Base-by-base conservation (phyloP, 1,140 invertebrate species). In the Diabrotica undecimpunctata region DNA sequence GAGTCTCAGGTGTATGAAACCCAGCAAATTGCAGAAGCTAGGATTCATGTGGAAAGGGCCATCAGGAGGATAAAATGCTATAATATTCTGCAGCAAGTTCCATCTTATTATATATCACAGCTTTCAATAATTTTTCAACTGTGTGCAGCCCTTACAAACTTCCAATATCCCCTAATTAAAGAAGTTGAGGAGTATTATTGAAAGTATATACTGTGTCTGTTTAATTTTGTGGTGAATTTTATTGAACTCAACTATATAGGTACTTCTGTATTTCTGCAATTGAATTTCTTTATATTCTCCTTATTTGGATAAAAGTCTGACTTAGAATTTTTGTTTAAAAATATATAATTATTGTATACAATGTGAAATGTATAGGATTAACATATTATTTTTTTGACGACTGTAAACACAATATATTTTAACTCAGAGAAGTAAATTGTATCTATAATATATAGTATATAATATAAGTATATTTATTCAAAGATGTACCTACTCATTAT, bases 41-140 rank as follows among this genome's bases (percentile, higher is more conserved):
- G 63, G 55, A 55, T 70, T 13, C 66, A 70, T 63, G 63, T 70
- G 5, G 69, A 70, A 61, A 67, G 66, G 39, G 68, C 66, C 10
- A 70, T 67, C n/a, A 39, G 66, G 39, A 61, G 60, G 55, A 65
- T 68, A 51, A 70, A 70, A 61, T 51, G 36, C 13, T 70, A 51
- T 62, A 63, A 60, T 39, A 68, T 70, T 55, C 54, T 68, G 35
- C 56, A 66, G n/a, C n/a, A n/a, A n/a, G n/a, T n/a, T n/a, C n/a
- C n/a, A n/a, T n/a, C n/a, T n/a, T n/a, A n/a, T n/a, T n/a, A n/a
- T n/a, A n/a, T n/a, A n/a, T n/a, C n/a, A n/a, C n/a, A n/a, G 38
- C 53, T 56, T 38, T 62, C 59, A 7, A 55, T 55, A 6, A 62
- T 66, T 35, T 64, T 67, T 38, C 41, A 63, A 64, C 8, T 54